These are phyloP conservation scores for Agrenia bidenticulata DNA, from an alignment of 2,888 invertebrate species.

Conservation along the genomic window DNA sequence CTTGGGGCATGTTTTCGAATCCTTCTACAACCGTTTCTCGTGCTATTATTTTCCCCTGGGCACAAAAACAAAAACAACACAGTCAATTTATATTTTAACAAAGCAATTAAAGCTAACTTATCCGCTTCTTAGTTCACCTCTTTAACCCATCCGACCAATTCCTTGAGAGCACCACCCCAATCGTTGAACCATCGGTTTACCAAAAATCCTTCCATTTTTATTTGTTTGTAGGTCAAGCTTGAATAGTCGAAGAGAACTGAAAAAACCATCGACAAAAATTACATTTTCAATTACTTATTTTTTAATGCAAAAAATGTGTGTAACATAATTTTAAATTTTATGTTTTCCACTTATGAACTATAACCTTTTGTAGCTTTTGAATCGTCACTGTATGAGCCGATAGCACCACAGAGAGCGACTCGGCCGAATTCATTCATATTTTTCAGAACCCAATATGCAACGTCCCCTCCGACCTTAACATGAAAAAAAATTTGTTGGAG, in stretches of 20 bases:
- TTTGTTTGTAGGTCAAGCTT: constrained; percentile 61
- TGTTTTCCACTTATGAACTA: no score
- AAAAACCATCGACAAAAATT: constrained; percentile 2
- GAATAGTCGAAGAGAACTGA: constrained; percentile 61
- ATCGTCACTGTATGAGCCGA: constrained; percentile 65
- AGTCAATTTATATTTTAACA: not conserved
- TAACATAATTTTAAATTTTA: no score
- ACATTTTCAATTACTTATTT: no score
- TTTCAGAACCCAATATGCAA: constrained; percentile 63
- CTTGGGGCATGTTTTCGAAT: constrained; percentile 72
- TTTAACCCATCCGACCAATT: constrained; percentile 66
- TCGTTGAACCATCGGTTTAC: constrained; percentile 62
- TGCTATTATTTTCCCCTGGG: constrained; percentile 68
- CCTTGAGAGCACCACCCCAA: constrained; percentile 66
- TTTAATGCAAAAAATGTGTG: no score
- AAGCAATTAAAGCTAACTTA: no score
- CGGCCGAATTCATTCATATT: constrained; percentile 67
- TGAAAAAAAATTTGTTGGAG: no score
- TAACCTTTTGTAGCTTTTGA: constrained; percentile 52
- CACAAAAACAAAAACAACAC: constrained; percentile 33
- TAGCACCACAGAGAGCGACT: constrained; percentile 67
- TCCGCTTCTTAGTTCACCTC: no score
- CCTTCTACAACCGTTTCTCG: constrained; percentile 70
- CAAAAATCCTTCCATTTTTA: constrained; percentile 64
- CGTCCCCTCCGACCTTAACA: constrained; percentile 69